These are phyloP conservation scores for Nanorana parkeri DNA, from an alignment of 2,113 vertebrate genomes.

Conservation along the genomic window DNA sequence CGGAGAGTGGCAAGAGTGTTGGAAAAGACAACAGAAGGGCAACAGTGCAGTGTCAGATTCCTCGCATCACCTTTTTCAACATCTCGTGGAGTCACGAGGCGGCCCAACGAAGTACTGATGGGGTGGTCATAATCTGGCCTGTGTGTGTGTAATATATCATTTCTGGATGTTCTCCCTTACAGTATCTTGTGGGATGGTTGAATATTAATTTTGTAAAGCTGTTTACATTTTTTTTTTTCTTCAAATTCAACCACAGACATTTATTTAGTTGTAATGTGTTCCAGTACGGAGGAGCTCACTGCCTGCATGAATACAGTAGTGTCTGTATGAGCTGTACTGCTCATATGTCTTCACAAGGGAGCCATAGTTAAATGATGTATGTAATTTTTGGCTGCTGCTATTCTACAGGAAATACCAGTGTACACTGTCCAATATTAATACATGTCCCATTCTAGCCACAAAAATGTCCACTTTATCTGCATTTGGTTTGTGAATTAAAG, in stretches of 20 bases:
- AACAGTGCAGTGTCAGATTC: no score
- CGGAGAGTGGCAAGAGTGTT: no score
- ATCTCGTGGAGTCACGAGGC: no score
- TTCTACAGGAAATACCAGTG: conserved; percentile 51
- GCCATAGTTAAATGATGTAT: conserved; percentile 41
- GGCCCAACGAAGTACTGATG: no score
- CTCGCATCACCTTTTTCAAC: no score
- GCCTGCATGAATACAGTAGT: neutral
- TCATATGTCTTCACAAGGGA: conserved; percentile 13
- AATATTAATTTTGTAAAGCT: no score
- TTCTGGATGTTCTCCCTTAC: no score
- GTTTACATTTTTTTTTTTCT: no score
- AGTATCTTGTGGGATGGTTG: no score
- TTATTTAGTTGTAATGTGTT: neutral
- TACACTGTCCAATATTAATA: conserved; percentile 37
- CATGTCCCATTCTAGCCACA: conserved; percentile 26
- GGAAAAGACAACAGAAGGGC: no score
- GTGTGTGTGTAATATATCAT: no score
- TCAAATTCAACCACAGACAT: neutral
- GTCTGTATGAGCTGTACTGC: neutral
- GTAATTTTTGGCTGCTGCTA: conserved; percentile 31
- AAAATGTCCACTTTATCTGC: conserved; percentile 18
- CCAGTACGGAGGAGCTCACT: neutral
- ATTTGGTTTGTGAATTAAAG: conserved; percentile 33
- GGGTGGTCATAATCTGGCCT: no score